A percentile compares a stretch with the other conserved stretches of the same genome.
Conservation (phyloP, 2,888 invertebrate species). For the Nomada goodeniana region DNA sequence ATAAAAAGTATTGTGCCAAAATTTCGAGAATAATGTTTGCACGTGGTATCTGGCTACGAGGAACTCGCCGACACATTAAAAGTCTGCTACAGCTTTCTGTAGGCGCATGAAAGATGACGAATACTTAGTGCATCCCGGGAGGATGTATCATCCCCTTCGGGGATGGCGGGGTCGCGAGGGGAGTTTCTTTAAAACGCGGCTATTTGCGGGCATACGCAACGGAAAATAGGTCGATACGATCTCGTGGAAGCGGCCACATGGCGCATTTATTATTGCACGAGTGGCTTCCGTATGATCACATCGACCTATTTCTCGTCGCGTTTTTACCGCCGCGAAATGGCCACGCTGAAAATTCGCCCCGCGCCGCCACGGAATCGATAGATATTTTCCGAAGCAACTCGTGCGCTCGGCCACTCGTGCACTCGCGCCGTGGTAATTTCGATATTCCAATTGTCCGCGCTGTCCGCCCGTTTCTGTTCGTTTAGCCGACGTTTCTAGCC, state of each 20-base stretch:
- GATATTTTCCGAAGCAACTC: not conserved
- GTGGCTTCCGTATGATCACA: slow-evolving; percentile 36
- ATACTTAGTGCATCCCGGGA: too few relatives aligned
- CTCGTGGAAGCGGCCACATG: slow-evolving; percentile 34
- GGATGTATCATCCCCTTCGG: not conserved
- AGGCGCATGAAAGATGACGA: too few relatives aligned
- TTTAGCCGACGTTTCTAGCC: not conserved
- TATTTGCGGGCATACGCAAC: slow-evolving; percentile 27
- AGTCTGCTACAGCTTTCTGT: too few relatives aligned
- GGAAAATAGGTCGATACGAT: slow-evolving; percentile 52
- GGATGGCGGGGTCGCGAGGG: slow-evolving; percentile 11
- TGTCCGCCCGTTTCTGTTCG: not conserved
- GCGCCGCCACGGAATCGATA: not conserved
- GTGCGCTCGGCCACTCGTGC: not conserved
- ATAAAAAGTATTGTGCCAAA: too few relatives aligned
- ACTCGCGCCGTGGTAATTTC: not conserved
- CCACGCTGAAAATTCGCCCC: slow-evolving; percentile 5
- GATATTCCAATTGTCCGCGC: not conserved
- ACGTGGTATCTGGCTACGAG: too few relatives aligned
- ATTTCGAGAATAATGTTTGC: too few relatives aligned
- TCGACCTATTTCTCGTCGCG: slow-evolving; percentile 42
- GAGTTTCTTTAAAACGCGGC: slow-evolving; percentile 11
- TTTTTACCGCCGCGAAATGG: slow-evolving; percentile 14
- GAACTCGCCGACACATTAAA: too few relatives aligned
- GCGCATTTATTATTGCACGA: slow-evolving; percentile 48